Percentiles rank a stretch among this genome's conserved stretches.
These are phyloP conservation scores for Volucella inanis DNA, from an alignment of 2,888 invertebrate genomes.

Conservation along the genomic window DNA sequence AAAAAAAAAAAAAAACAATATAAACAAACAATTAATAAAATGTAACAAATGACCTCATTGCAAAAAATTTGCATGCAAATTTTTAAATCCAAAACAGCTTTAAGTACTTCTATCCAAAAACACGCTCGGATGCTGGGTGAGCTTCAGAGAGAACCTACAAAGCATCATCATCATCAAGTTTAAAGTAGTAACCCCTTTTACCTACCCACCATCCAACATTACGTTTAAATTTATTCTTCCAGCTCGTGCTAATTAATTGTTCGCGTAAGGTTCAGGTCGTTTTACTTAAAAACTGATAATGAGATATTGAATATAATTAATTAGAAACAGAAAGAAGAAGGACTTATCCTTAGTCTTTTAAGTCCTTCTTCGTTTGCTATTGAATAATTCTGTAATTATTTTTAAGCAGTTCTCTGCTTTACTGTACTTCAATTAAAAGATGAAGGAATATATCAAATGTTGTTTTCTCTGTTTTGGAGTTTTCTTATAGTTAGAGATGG, in stretches of 20 bases:
- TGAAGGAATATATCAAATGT: too few species aligned
- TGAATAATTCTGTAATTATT: conserved; percentile 34
- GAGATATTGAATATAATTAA: conserved; percentile 46
- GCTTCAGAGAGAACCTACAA: conserved; percentile 28
- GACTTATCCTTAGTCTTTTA: neutral
- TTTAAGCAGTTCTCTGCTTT: conserved; percentile 8
- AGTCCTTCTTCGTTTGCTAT: conserved; percentile 1
- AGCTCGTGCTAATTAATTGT: conserved; percentile 45
- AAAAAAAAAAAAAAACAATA: conserved; percentile 10
- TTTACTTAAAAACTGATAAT: conserved; percentile 26
- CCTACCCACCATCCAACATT: neutral
- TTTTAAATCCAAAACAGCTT: conserved; percentile 59
- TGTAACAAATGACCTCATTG: neutral
- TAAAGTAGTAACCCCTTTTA: conserved; percentile 19
- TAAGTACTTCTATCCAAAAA: conserved; percentile 48
- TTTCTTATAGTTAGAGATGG: too few species aligned
- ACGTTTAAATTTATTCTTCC: conserved; percentile 1
- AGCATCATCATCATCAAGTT: conserved; percentile 19
- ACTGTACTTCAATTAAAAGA: conserved; percentile 30
- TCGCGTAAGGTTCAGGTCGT: conserved; percentile 27
- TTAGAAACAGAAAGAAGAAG: conserved; percentile 12
- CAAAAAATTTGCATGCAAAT: conserved; percentile 64
- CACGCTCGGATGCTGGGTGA: conserved; percentile 53
- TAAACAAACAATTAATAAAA: conserved; percentile 5
- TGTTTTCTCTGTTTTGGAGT: too few species aligned